phyloP scores from a whole-genome alignment of 2,888 invertebrate genomes.

The Cheilosia vernalis region DNA sequence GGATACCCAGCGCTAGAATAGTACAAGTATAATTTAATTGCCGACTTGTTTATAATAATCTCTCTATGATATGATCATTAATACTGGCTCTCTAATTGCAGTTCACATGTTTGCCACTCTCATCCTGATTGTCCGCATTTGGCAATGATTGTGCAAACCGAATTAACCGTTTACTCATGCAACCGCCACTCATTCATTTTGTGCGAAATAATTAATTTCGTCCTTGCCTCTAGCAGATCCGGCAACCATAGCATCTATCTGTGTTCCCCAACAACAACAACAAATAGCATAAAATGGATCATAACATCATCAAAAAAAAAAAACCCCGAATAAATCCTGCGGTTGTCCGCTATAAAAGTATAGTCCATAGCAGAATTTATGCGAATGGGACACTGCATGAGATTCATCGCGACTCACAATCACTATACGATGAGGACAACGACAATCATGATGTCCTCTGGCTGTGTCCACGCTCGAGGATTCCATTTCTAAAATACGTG shows the following conservation, averaged over 20 bases:
- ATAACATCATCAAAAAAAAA: slow-evolving; percentile 29
- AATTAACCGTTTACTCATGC: not conserved
- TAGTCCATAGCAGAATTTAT: slow-evolving; percentile 53
- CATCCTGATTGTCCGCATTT: not conserved
- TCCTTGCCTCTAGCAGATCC: not conserved
- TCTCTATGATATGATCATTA: not conserved
- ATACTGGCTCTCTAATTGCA: slow-evolving; percentile 17
- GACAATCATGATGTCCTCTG: slow-evolving; percentile 49
- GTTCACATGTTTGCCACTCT: slow-evolving; percentile 2
- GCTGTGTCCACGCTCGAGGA: not conserved
- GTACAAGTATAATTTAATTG: not conserved
- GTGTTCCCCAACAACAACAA: not conserved
- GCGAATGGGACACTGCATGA: slow-evolving; percentile 57
- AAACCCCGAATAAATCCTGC: slow-evolving; percentile 41
- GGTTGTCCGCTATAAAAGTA: slow-evolving; percentile 49
- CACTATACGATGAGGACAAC: slow-evolving; percentile 33
- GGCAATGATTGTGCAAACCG: not conserved
- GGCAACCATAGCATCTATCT: not conserved
- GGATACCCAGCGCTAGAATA: not conserved
- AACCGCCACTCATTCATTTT: slow-evolving; percentile 38
- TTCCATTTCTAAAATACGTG: not conserved
- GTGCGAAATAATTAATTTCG: slow-evolving; percentile 39
- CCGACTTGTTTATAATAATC: not conserved
- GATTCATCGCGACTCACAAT: slow-evolving; percentile 51
- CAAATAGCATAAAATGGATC: slow-evolving; percentile 29